Evolutionary conservation across 2,113 vertebrate genomes (phyloP).

Genomic region (Engraulis encrasicolus): DNA sequence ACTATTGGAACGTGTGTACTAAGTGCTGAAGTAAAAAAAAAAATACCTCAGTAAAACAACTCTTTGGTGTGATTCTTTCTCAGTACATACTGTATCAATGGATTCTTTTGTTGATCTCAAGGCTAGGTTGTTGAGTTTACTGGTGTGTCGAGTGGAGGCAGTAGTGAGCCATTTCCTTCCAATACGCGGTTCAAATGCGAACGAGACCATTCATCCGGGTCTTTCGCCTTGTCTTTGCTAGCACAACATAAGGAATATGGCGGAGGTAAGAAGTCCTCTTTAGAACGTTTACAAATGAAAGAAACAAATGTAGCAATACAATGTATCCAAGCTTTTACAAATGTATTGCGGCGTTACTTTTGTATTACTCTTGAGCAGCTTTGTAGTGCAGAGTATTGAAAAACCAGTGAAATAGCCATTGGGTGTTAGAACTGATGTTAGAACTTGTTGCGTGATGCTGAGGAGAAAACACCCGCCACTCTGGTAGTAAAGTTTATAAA

Average conservation of each 20-base stretch:
- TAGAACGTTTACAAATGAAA: not conserved
- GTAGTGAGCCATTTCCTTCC: not conserved
- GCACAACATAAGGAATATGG: not conserved
- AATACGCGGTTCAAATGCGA: not conserved
- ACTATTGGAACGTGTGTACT: slow-evolving; percentile 28
- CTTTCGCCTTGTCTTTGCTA: not conserved
- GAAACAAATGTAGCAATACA: not conserved
- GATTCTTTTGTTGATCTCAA: too few relatives aligned
- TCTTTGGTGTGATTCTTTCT: not conserved
- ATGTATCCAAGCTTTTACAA: not conserved
- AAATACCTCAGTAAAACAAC: slow-evolving; percentile 44
- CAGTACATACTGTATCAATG: too few relatives aligned
- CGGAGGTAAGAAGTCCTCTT: not conserved
- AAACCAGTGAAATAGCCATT: not conserved
- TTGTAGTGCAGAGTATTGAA: too few relatives aligned
- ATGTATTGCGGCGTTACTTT: not conserved
- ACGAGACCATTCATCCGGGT: not conserved
- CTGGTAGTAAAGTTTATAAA: not conserved
- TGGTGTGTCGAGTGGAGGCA: not conserved
- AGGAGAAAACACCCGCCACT: slow-evolving; percentile 14
- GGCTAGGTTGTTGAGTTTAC: too few relatives aligned
- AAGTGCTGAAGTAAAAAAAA: slow-evolving; percentile 39
- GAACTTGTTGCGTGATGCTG: slow-evolving; percentile 22
- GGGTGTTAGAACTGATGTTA: not conserved
- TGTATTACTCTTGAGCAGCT: not conserved